These are phyloP conservation scores for Paraplagusia blochii DNA, from an alignment of 2,113 vertebrate species.

Conservation along the genomic window DNA sequence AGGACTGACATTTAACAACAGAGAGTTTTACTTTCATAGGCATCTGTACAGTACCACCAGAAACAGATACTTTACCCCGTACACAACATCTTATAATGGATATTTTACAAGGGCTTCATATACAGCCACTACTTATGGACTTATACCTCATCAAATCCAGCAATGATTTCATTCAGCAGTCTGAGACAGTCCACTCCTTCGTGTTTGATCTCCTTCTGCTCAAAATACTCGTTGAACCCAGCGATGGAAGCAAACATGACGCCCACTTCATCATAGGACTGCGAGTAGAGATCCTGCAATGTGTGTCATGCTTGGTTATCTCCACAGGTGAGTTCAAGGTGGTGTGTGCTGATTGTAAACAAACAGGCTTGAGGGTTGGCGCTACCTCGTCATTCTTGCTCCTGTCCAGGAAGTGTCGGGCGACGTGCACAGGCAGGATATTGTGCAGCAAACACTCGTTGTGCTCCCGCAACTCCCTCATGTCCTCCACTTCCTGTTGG, in stretches of 20 bases:
- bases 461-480: constrained; percentile 91
- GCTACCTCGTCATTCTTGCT: constrained; percentile 89
- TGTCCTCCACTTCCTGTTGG: constrained; percentile 95
- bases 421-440: constrained; percentile 91
- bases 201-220: constrained; percentile 92
- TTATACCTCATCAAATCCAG: constrained; percentile 92
- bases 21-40: neutral
- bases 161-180: constrained; percentile 94
- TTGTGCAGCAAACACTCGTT: constrained; percentile 93
- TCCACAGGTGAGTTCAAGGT: neutral
- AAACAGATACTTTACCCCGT: too few species aligned
- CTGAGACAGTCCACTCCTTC: constrained; percentile 92
- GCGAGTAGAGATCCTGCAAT: constrained; percentile 87
- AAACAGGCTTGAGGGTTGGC: neutral
- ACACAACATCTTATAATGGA: too few species aligned
- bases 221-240: constrained; percentile 93
- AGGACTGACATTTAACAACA: neutral
- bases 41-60: neutral
- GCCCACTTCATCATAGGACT: constrained; percentile 93
- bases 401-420: constrained; percentile 90
- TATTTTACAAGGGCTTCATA: neutral
- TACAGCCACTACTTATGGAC: neutral
- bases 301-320: neutral
- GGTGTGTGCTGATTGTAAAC: too few species aligned
- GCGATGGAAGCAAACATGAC: constrained; percentile 97